These are phyloP conservation scores for Oedothorax gibbosus DNA, from an alignment of 1,140 invertebrate species.

Conservation along the genomic window DNA sequence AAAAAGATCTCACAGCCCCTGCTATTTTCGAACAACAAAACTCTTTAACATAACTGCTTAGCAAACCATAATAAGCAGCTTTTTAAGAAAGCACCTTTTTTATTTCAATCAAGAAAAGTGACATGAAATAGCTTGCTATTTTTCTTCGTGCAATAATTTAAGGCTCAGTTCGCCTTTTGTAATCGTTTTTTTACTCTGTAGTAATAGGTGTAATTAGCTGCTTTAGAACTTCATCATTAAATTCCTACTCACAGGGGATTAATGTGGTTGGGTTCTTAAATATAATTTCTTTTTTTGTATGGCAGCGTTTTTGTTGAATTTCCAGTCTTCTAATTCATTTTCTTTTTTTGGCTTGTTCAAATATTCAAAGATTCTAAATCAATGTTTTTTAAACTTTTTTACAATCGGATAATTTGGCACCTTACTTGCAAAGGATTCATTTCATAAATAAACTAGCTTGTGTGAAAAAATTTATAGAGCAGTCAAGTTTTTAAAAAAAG, in stretches of 20 bases:
- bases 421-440: too few relatives aligned
- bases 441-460: too few relatives aligned
- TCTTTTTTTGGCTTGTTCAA: background rate
- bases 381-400: background rate
- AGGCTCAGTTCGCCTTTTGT: background rate
- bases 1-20: too few relatives aligned
- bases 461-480: too few relatives aligned
- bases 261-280: conserved; percentile 7
- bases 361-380: background rate
- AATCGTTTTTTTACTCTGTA: background rate
- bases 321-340: conserved; percentile 11
- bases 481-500: too few relatives aligned
- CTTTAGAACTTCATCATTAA: conserved; percentile 17
- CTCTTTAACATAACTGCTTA: too few relatives aligned
- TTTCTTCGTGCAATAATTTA: conserved; percentile 8
- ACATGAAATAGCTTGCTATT: conserved; percentile 8
- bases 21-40: too few relatives aligned
- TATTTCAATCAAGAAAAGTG: conserved; percentile 3
- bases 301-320: background rate
- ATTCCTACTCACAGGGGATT: background rate
- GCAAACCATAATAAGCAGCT: too few relatives aligned
- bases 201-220: conserved; percentile 13
- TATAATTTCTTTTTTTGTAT: background rate
- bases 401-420: too few relatives aligned
- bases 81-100: background rate